Evolutionary conservation across 35 echinoderm and acorn worm species (phyloP).

Genomic region (Ptychodera flava): DNA sequence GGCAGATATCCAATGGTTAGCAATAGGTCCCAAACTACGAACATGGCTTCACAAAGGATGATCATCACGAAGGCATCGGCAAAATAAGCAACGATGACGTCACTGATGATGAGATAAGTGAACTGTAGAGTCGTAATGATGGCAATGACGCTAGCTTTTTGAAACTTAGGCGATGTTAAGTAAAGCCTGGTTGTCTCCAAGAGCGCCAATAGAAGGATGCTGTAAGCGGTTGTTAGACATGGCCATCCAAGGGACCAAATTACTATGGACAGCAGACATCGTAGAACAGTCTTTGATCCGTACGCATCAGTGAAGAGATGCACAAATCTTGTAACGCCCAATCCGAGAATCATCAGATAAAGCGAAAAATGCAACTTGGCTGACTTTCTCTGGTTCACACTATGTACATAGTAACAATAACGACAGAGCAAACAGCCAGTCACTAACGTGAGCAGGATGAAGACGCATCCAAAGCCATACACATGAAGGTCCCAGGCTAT

Average conservation of each 20-base stretch:
- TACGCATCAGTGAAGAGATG: constrained; percentile 35
- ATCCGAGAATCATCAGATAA: constrained; percentile 27
- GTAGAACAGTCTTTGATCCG: constrained; percentile 35
- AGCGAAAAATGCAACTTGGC: constrained; percentile 21
- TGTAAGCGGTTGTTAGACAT: constrained; percentile 28
- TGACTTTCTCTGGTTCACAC: not conserved
- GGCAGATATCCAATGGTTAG: constrained; percentile 31
- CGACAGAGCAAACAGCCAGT: not conserved
- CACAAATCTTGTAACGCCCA: constrained; percentile 16
- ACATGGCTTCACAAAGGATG: constrained; percentile 43
- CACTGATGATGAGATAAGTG: constrained; percentile 35
- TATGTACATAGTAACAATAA: not conserved
- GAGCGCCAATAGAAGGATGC: constrained; percentile 42
- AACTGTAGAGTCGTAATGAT: constrained; percentile 20
- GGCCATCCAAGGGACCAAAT: constrained; percentile 61
- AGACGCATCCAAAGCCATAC: constrained; percentile 23
- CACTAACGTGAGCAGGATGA: constrained; percentile 3
- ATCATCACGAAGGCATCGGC: constrained; percentile 29
- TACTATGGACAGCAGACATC: constrained; percentile 32
- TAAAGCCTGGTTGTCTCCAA: constrained; percentile 46
- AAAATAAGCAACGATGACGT: constrained; percentile 48
- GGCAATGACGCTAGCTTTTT: constrained; percentile 25
- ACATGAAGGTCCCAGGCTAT: constrained; percentile 16
- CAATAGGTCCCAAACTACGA: constrained; percentile 38
- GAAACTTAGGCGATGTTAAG: constrained; percentile 41